Conservation (phyloP, 2,113 vertebrate genomes). For the Equus przewalskii region DNA sequence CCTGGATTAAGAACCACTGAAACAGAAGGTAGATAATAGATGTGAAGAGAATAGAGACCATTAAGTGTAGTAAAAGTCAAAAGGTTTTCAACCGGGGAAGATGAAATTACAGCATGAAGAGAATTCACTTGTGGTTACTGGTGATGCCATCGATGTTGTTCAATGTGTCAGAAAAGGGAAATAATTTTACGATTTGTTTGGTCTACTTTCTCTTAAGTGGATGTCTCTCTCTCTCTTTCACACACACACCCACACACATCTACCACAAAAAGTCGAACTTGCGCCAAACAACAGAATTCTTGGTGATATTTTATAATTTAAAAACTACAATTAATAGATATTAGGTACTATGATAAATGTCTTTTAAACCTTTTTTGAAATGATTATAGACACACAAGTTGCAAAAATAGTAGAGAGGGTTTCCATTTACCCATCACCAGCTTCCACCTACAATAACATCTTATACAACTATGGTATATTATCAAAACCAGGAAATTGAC, state of each 20-base stretch:
- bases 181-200: background rate
- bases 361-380: background rate
- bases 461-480: background rate
- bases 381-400: background rate
- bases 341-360: background rate
- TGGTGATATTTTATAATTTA: background rate
- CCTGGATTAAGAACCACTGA: background rate
- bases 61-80: background rate
- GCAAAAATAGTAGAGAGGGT: background rate
- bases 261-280: background rate
- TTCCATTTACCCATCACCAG: background rate
- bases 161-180: background rate
- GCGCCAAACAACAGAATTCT: background rate
- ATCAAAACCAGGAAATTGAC: background rate
- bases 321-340: background rate
- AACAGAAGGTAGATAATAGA: background rate
- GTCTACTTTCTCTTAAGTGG: background rate
- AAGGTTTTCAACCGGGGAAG: background rate
- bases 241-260: background rate
- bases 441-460: background rate
- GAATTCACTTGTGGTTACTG: background rate
- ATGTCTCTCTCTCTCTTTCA: background rate
- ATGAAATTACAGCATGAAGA: background rate
- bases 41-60: background rate
- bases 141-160: accelerated